phyloP scores from a whole-genome alignment of 2,797 vertebrate genomes.

The Ciconia nigra region DNA sequence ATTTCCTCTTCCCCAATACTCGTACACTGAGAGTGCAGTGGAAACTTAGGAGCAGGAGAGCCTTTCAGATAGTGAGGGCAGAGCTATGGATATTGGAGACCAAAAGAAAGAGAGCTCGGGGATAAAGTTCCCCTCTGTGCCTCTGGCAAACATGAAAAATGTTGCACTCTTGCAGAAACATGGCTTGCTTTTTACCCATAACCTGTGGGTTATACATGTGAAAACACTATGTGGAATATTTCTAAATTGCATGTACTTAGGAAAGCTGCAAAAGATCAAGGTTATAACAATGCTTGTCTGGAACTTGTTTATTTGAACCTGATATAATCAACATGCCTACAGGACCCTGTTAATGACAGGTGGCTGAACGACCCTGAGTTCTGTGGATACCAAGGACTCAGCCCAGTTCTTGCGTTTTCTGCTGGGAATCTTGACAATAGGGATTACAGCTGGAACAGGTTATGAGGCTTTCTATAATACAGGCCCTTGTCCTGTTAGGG shows the following conservation, averaged over 20 bases:
- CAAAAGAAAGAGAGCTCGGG: rapidly evolving
- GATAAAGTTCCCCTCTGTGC: background rate
- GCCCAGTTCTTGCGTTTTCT: background rate
- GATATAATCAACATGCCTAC: background rate
- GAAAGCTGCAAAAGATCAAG: background rate
- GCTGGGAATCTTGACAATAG: background rate
- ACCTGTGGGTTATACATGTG: background rate
- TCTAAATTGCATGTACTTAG: background rate
- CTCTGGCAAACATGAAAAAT: background rate
- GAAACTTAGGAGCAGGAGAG: background rate
- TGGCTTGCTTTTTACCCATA: background rate
- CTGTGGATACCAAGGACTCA: background rate
- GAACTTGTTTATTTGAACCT: background rate
- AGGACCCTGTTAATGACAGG: background rate
- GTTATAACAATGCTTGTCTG: background rate
- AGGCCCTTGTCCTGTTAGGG: background rate
- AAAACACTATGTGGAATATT: background rate
- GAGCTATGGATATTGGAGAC: background rate
- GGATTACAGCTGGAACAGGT: background rate
- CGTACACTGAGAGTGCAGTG: background rate
- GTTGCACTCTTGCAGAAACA: background rate
- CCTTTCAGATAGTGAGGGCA: background rate
- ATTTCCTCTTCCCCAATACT: background rate
- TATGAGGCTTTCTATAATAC: background rate
- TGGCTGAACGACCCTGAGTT: background rate